Conservation (phyloP, 2,888 invertebrate genomes). For the Stegophylla sp. region DNA sequence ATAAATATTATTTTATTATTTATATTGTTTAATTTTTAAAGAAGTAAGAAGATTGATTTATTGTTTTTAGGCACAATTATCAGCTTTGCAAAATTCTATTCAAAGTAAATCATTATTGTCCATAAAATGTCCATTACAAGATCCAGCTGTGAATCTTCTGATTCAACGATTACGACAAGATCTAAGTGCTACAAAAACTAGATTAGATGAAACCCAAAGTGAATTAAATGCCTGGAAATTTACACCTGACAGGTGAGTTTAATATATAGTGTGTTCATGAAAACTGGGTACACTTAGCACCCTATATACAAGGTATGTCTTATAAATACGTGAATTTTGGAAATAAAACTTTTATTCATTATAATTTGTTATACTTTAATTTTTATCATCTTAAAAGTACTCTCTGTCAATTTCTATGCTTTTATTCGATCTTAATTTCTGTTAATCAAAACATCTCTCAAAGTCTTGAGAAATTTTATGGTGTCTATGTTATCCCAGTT, state of each 20-base stretch:
- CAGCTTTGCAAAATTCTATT: constrained; percentile 83
- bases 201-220: constrained; percentile 95
- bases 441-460: too few relatives aligned
- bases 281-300: too few relatives aligned
- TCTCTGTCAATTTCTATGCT: too few relatives aligned
- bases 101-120: constrained; percentile 80
- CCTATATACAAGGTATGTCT: too few relatives aligned
- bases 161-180: constrained; percentile 90
- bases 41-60: background rate
- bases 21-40: background rate
- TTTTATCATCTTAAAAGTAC: too few relatives aligned
- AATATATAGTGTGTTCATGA: constrained; percentile 19
- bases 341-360: too few relatives aligned
- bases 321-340: too few relatives aligned
- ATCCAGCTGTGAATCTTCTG: constrained; percentile 94
- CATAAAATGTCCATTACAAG: constrained; percentile 83
- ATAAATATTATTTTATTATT: background rate
- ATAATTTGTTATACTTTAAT: too few relatives aligned
- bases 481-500: too few relatives aligned
- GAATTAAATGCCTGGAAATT: constrained; percentile 99
- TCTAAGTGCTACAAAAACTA: constrained; percentile 84
- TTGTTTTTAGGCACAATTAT: constrained; percentile 81
- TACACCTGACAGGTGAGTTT: constrained; percentile 85
- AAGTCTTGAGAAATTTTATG: too few relatives aligned
- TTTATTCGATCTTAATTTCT: too few relatives aligned